Evolutionary conservation across 2,113 vertebrate genomes (phyloP), one percentile per base, ranked within the genome.

Genomic region (Carettochelys insculpta): DNA sequence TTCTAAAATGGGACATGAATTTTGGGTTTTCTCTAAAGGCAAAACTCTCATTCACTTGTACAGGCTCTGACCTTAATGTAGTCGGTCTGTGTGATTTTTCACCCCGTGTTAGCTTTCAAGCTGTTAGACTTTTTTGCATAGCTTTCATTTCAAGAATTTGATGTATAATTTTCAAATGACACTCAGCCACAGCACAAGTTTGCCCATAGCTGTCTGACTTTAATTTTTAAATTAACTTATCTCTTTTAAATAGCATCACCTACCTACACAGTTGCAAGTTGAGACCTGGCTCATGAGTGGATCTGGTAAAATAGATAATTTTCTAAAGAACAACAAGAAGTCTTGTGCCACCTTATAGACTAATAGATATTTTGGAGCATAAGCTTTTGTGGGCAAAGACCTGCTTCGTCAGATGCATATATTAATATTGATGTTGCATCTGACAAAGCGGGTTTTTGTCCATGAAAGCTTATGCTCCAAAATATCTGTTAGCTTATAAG

Each of bases 141-240:
- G 34, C 2, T 82, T 91, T 89, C 81, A 27, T 77, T 85, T 92
- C 82, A 91, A 77, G 82, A 75, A 80, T 58, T 20, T 86, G 87
- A 84, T 61, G 34, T 38, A 83, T 2, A 41, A 48, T 87, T 94
- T 91, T 93, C 50, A 94, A 88, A 61, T 91, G 78, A 93, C 85
- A 92, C 16, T 8, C 43, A 47, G 82, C 61, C n/a, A 52, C 78
- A 71, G 38, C 51, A 92, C 47, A 97, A 93, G 92, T 92, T 11
- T 91, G 11, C 12, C 79, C 87, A 47, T 81, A 82, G 48, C 27
- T 92, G 53, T 75, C 68, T 48, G 34, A 5, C 87, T 83, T 83
- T 65, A 19, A 5, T 73, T 84, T 53, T 84, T 94, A 80, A 56
- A 2, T 27, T 58, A 6, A 45, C 6, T 25, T 73, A 6, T 14